These are phyloP conservation scores for Leistus spinibarbis DNA, from an alignment of 2,888 invertebrate genomes.

Conservation along the genomic window DNA sequence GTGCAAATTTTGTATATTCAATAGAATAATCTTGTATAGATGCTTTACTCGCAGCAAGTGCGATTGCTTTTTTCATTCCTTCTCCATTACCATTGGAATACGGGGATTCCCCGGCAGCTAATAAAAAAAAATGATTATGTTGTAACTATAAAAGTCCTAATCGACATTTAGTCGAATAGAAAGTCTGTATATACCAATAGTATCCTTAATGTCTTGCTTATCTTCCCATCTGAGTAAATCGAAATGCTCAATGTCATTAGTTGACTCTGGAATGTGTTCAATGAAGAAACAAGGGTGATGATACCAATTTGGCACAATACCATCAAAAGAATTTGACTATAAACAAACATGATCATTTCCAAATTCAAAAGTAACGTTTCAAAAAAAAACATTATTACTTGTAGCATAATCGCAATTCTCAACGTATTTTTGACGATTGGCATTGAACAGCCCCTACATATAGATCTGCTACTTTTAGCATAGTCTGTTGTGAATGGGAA, in stretches of 20 bases:
- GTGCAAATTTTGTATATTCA: constrained; percentile 13
- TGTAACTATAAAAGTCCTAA: neutral
- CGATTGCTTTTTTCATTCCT: constrained; percentile 13
- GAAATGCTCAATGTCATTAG: constrained; percentile 15
- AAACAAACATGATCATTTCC: neutral
- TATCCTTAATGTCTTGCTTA: constrained; percentile 11
- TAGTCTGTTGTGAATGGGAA: constrained; percentile 29
- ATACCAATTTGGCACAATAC: constrained; percentile 31
- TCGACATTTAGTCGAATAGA: neutral
- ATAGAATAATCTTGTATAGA: constrained; percentile 20
- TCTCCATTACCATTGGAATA: constrained; percentile 17
- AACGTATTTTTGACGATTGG: constrained; percentile 18
- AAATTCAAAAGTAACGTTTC: neutral
- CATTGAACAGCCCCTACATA: constrained; percentile 19
- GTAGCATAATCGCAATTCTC: constrained; percentile 33
- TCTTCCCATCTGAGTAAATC: constrained; percentile 19
- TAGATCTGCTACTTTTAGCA: constrained; percentile 20
- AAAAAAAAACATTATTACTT: neutral
- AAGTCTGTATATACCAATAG: constrained; percentile 7
- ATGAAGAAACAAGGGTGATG: constrained; percentile 27
- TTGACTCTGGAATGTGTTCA: constrained; percentile 27
- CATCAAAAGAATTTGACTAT: constrained; percentile 24
- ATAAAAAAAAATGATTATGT: neutral
- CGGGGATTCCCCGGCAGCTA: constrained; percentile 21
- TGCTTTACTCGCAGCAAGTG: constrained; percentile 23